These are phyloP conservation scores for Lasioglossum zephyrum DNA, from an alignment of 2,888 invertebrate species.

Conservation along the genomic window DNA sequence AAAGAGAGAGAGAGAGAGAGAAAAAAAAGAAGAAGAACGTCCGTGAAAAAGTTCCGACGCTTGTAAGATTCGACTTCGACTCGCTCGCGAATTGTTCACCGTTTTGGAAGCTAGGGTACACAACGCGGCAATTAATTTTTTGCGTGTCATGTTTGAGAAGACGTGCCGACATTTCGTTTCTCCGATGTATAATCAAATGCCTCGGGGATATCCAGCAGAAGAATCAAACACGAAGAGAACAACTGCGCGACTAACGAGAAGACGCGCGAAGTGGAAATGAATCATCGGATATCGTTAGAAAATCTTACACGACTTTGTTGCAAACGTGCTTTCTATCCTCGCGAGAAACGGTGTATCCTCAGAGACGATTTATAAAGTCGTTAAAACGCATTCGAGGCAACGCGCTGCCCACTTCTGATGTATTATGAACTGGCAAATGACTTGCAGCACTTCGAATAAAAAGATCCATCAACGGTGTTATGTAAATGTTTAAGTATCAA, in stretches of 20 bases:
- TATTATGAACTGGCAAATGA: not conserved
- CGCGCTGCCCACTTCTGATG: not conserved
- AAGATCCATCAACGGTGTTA: slow-evolving; percentile 1
- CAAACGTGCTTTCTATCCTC: not conserved
- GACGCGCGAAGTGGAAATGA: not conserved
- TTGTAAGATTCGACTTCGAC: not conserved
- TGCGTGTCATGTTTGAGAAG: not conserved
- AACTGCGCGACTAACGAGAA: not conserved
- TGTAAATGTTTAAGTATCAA: slow-evolving; percentile 12
- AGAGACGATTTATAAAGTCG: slow-evolving; percentile 4
- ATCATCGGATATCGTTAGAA: not conserved
- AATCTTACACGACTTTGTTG: not conserved
- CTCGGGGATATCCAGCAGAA: not conserved
- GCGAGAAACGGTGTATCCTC: not conserved
- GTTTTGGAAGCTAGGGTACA: not conserved
- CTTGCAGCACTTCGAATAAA: not conserved
- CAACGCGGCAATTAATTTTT: not conserved
- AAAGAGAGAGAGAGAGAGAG: not conserved
- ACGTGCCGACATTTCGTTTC: not conserved
- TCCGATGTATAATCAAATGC: not conserved
- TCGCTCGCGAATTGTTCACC: not conserved
- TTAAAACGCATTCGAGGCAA: not conserved
- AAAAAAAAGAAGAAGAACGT: not conserved
- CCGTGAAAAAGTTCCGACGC: not conserved
- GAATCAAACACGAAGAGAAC: not conserved